Evolutionary conservation across 2,888 invertebrate genomes (phyloP).

Genomic region (Holacanthella duospinosa): DNA sequence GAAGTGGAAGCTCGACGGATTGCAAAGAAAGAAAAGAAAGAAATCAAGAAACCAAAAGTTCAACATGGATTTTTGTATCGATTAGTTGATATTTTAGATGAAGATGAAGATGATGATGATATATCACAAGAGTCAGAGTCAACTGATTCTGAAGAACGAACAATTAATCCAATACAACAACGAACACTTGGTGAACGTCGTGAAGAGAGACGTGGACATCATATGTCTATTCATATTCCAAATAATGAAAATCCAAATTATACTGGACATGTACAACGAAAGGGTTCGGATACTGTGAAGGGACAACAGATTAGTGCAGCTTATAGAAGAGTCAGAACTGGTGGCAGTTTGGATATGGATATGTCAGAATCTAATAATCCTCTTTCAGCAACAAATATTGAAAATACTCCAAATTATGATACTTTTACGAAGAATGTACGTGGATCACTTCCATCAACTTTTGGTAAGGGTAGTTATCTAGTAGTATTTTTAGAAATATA

Average conservation of each 20-base stretch:
- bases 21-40: background rate
- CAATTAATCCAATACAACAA: background rate
- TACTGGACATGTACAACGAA: background rate
- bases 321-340: background rate
- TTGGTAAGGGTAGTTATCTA: background rate
- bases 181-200: background rate
- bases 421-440: background rate
- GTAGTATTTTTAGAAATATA: background rate
- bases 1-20: background rate
- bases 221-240: background rate
- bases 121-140: background rate
- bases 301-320: background rate
- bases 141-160: background rate
- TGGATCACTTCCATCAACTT: background rate
- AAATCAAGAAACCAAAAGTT: background rate
- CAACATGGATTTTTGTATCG: background rate
- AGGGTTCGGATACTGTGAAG: background rate
- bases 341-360: background rate
- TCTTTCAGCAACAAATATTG: background rate
- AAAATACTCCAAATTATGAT: background rate
- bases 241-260: too few species aligned
- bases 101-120: background rate
- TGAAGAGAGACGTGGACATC: background rate
- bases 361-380: background rate
- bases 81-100: background rate